Evolutionary conservation across 1,140 invertebrate species (phyloP), one percentile per base, ranked within the genome.

Genomic region (Ephestia elutella): DNA sequence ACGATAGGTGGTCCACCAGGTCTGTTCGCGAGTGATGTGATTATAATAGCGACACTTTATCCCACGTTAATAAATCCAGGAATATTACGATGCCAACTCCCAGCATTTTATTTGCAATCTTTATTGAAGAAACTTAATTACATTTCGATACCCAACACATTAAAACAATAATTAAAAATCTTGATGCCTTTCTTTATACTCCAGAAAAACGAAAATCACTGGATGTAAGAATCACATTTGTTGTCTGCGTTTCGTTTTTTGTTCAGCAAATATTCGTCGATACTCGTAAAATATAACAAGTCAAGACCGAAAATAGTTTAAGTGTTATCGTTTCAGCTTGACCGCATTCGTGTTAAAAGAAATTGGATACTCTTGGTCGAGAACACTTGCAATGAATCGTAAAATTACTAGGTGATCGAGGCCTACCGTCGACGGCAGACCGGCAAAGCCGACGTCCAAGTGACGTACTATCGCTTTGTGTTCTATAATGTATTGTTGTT

Each of bases 11-110:
- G 85, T 83, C 84, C 64, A 53, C 63, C 62, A 62, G 59, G 21
- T 55, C 57, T 28, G 53, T 53, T 32, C 38, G 21, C 61, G 62
- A 70, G 62, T 87, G 80, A 87, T 84, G 85, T 81, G 80, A 82
- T 87, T 86, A 87, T 86, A 86, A 87, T 87, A 84, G 78, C 79
- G 72, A 81, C 75, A 87, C 73, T 81, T 80, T 75, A 78, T 59
- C 71, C 75, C 73, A 75, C 69, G 74, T 69, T 75, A 73, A 75
- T 73, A 75, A 70, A 70, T 75, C 59, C 66, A 70, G 62, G 73
- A 70, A 73, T 65, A 59, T 63, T 44, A 17, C 38, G 38, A 53
- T 21, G 50, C 25, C 50, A 56, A 61, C 68, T 63, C 59, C 59
- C 67, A 58, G 63, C 62, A 69, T 70, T 75, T 73, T 71, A 79